Base-by-base conservation (phyloP, 2,888 invertebrate species). In the Diogma glabrata region DNA sequence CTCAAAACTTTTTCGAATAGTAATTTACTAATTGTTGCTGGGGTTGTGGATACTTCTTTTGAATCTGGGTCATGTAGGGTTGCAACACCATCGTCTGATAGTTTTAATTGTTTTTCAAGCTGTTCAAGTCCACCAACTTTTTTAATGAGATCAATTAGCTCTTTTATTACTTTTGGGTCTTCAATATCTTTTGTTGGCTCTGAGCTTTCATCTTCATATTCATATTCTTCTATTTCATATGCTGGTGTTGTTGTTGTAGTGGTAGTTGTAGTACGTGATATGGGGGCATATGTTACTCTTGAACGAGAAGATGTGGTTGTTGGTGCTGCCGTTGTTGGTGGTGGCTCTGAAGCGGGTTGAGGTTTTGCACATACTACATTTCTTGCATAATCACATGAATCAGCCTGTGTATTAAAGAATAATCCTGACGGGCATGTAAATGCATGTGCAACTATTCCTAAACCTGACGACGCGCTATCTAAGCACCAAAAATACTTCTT, bases 401-500 rank as follows among this genome's bases (percentile, higher is more conserved):
- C 91, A 0, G 91, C 88, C 0, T 82, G 84, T 61, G 90, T 90
- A 72, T 92, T 93, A 72, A 93, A 93, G 64, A 84, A 88, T 9
- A 93, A 72, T 22, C 91, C 91, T 52, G 92, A 89, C 4, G 93
- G 93, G 63, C 93, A 93, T 0, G 91, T 93, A 65, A 93, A 93
- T 64, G 87, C 87, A 72, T 93, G 90, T 0, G 90, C 91, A 4
- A 93, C 87, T 47, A 93, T 84, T 55, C 92, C 93, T 16, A 90
- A 75, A 61, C 90, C 87, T 1, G 91, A 87, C 1, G 91, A 85
- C 3, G 89, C 89, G 60, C 84, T 87, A 64, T 90, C 90, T 56
- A 93, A 72, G 64, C 93, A 93, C 92, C 93, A 93, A 72, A 88
- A 93, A 64, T 93, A 93, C 65, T 92, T 92, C 67, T 91, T 90